These are phyloP conservation scores for Gymnopithys bicolor DNA, from an alignment of 2,797 vertebrate genomes.

Conservation along the genomic window DNA sequence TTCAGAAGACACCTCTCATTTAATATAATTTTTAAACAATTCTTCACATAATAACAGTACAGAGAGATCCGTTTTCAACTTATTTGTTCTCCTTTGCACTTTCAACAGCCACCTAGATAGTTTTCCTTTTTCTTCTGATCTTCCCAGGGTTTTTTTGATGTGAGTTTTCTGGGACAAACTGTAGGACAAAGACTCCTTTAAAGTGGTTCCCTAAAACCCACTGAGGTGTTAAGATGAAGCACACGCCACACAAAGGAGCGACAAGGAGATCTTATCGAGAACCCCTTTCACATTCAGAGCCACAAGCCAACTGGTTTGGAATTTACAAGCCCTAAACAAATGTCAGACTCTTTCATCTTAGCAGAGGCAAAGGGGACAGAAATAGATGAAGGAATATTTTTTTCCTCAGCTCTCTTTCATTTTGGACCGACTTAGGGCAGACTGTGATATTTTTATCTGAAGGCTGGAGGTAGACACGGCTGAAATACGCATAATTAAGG, in stretches of 20 bases:
- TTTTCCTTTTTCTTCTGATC: slow-evolving; percentile 78
- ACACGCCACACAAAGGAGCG: slow-evolving; percentile 79
- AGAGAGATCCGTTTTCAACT: not conserved
- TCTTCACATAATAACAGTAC: slow-evolving; percentile 6
- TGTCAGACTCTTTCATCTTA: slow-evolving; percentile 83
- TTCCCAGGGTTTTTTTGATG: slow-evolving; percentile 81
- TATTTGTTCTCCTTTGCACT: slow-evolving; percentile 71
- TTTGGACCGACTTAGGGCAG: not conserved
- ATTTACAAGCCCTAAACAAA: slow-evolving; percentile 83
- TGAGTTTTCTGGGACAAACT: slow-evolving; percentile 82
- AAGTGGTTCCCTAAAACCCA: slow-evolving; percentile 82
- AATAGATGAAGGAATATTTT: slow-evolving; percentile 61
- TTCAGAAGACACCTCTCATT: slow-evolving; percentile 1
- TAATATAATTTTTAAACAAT: slow-evolving; percentile 22
- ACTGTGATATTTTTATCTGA: not conserved
- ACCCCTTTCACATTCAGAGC: slow-evolving; percentile 79
- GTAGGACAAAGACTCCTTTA: slow-evolving; percentile 84
- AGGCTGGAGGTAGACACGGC: not conserved
- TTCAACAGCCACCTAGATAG: slow-evolving; percentile 59
- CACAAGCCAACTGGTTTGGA: slow-evolving; percentile 80
- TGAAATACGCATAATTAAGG: not conserved
- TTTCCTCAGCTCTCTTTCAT: not conserved
- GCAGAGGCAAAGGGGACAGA: slow-evolving; percentile 42
- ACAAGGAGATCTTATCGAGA: slow-evolving; percentile 80
- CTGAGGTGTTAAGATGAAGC: slow-evolving; percentile 85